Percentiles rank a stretch among this genome's conserved stretches.
phyloP scores from a whole-genome alignment of 2,797 vertebrate genomes.

The Phalloptychus januarius region DNA sequence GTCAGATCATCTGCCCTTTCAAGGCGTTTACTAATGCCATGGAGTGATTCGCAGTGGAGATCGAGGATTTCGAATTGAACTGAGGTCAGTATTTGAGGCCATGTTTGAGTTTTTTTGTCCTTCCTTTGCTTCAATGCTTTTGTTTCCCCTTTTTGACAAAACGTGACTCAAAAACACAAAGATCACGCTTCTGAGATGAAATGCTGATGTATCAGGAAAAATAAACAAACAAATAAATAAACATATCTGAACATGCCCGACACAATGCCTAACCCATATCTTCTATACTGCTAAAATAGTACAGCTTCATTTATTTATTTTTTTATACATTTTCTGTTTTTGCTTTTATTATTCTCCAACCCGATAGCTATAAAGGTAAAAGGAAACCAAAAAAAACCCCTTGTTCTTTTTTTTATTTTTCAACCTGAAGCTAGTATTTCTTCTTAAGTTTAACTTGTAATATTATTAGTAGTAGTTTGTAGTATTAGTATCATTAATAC shows the following conservation, averaged over 20 bases:
- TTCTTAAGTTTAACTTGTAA: slow-evolving; percentile 81
- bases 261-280: slow-evolving; percentile 80
- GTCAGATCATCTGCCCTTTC: slow-evolving; percentile 70
- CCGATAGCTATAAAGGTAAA: slow-evolving; percentile 84
- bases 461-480: slow-evolving; percentile 85
- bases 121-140: slow-evolving; percentile 23
- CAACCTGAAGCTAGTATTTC: slow-evolving; percentile 85
- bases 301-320: slow-evolving; percentile 82
- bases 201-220: slow-evolving; percentile 52
- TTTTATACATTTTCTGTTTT: slow-evolving; percentile 71
- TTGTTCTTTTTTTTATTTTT: slow-evolving; percentile 73
- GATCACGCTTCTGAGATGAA: slow-evolving; percentile 64
- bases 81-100: slow-evolving; percentile 15
- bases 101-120: slow-evolving; percentile 1
- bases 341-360: slow-evolving; percentile 83
- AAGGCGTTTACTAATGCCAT: slow-evolving; percentile 61
- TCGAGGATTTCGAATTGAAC: slow-evolving; percentile 27
- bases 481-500: slow-evolving; percentile 86
- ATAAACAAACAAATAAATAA: slow-evolving; percentile 17
- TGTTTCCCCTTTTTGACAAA: slow-evolving; percentile 62
- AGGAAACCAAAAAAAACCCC: slow-evolving; percentile 80
- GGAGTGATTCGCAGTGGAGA: slow-evolving; percentile 36
- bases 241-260: slow-evolving; percentile 79
- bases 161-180: slow-evolving; percentile 30
- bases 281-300: slow-evolving; percentile 86